Percentiles rank a stretch among this genome's conserved stretches.
Conservation (phyloP, 2,113 vertebrate genomes). For the Oryzias curvinotus region DNA sequence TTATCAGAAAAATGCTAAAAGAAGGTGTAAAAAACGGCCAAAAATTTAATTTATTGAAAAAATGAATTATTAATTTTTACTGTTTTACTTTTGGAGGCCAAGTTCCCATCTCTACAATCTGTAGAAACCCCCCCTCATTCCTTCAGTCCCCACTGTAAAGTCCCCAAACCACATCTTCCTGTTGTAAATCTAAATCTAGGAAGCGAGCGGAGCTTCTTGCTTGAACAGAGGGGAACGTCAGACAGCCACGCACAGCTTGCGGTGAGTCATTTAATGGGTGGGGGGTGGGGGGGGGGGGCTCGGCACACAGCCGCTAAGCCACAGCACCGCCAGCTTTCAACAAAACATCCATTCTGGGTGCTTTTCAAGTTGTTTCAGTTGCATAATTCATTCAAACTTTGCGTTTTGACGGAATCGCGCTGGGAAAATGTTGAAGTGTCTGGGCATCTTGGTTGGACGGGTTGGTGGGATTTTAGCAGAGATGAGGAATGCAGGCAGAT, state of each 20-base stretch:
- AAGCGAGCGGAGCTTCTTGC: constrained; percentile 38
- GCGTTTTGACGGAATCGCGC: constrained; percentile 14
- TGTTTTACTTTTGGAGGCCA: too few species aligned
- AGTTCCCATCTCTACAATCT: constrained; percentile 22
- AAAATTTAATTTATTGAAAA: too few species aligned
- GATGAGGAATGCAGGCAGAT: constrained; percentile 26
- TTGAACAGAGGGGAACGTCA: constrained; percentile 39
- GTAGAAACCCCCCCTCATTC: constrained; percentile 17
- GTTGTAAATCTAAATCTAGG: constrained; percentile 70
- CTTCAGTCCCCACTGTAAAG: constrained; percentile 38
- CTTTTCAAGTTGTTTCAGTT: constrained; percentile 35
- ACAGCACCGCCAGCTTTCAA: constrained; percentile 43
- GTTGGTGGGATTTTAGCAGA: constrained; percentile 43
- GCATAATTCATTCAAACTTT: neutral
- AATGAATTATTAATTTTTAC: too few species aligned
- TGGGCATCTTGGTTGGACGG: constrained; percentile 52
- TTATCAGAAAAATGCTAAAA: too few species aligned
- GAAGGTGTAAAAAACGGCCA: too few species aligned
- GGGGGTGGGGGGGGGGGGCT: constrained; percentile 29
- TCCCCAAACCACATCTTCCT: constrained; percentile 56
- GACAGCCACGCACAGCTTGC: constrained; percentile 56
- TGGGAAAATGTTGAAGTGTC: constrained; percentile 32
- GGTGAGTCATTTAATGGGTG: constrained; percentile 68
- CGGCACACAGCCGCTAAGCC: constrained; percentile 46
- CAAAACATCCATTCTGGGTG: constrained; percentile 63